phyloP scores from a whole-genome alignment of 1,140 invertebrate genomes.

The Idris sp. region DNA sequence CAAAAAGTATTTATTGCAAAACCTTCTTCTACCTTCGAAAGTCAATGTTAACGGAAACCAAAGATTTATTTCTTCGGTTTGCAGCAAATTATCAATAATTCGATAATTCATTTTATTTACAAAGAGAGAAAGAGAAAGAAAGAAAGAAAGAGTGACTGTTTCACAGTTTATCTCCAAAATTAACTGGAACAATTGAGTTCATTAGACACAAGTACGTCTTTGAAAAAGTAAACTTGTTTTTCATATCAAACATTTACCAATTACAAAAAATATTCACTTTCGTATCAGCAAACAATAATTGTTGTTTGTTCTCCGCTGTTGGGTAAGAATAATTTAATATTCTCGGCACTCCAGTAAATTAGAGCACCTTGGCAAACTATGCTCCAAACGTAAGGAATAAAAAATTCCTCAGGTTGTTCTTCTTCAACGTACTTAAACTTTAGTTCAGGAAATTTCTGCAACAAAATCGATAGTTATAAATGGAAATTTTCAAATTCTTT shows the following conservation, averaged over 20 bases:
- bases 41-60: no score
- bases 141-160: no score
- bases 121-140: no score
- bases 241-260: constrained; percentile 24
- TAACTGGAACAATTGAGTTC: no score
- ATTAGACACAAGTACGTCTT: no score
- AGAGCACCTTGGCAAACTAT: constrained; percentile 89
- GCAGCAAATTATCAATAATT: no score
- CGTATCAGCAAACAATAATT: constrained; percentile 76
- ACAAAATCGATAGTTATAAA: background rate
- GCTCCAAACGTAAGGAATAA: constrained; percentile 99
- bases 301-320: constrained; percentile 73
- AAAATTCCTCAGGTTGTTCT: constrained; percentile 98
- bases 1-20: constrained; percentile 4
- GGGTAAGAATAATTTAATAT: constrained; percentile 78
- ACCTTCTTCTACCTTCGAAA: no score
- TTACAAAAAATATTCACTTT: constrained; percentile 49
- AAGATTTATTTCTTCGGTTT: no score
- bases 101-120: no score
- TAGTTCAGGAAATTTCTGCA: constrained; percentile 95
- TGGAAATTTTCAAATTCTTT: constrained; percentile 4
- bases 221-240: no score
- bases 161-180: no score
- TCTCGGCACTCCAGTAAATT: constrained; percentile 87
- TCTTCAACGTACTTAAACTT: constrained; percentile 99